These are phyloP conservation scores for Odontomachus brunneus DNA, from an alignment of 1,140 invertebrate genomes.

Conservation along the genomic window DNA sequence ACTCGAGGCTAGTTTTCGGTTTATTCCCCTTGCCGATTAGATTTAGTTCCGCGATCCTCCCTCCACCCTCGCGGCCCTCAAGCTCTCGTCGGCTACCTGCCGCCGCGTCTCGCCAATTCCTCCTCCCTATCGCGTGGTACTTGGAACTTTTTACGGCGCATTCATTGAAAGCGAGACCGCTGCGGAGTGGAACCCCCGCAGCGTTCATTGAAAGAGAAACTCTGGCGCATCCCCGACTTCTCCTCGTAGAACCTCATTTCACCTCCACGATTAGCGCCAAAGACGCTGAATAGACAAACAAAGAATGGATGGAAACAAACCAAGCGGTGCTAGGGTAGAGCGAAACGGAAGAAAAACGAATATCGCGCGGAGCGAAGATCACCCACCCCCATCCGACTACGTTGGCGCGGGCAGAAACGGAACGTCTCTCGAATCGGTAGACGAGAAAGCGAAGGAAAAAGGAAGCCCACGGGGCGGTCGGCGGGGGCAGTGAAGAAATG, in stretches of 20 bases:
- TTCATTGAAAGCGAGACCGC: constrained; percentile 77
- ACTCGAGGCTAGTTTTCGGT: constrained; percentile 67
- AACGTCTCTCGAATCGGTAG: constrained; percentile 41
- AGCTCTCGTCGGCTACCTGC: constrained; percentile 52
- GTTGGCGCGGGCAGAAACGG: constrained; percentile 47
- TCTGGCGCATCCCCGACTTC: constrained; percentile 59
- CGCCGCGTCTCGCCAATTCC: constrained; percentile 15
- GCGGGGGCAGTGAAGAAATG: neutral
- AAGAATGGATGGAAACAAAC: constrained; percentile 35
- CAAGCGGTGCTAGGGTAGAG: constrained; percentile 3
- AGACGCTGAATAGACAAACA: constrained; percentile 44
- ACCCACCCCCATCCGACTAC: neutral
- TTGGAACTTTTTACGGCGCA: constrained; percentile 79
- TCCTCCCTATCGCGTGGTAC: constrained; percentile 61
- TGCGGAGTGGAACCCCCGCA: constrained; percentile 56
- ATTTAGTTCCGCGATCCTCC: constrained; percentile 33
- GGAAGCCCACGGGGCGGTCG: no score
- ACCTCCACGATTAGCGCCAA: constrained; percentile 64
- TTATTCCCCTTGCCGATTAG: constrained; percentile 49
- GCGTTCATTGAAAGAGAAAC: constrained; percentile 74
- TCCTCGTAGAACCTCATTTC: constrained; percentile 56
- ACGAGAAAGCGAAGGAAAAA: constrained; percentile 48
- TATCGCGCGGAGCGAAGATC: constrained; percentile 20
- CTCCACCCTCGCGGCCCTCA: constrained; percentile 44
- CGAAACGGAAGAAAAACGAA: constrained; percentile 11